Evolutionary conservation across 2,797 vertebrate genomes (phyloP), one percentile per base, ranked within the genome.

Genomic region (Amazona finschi): DNA sequence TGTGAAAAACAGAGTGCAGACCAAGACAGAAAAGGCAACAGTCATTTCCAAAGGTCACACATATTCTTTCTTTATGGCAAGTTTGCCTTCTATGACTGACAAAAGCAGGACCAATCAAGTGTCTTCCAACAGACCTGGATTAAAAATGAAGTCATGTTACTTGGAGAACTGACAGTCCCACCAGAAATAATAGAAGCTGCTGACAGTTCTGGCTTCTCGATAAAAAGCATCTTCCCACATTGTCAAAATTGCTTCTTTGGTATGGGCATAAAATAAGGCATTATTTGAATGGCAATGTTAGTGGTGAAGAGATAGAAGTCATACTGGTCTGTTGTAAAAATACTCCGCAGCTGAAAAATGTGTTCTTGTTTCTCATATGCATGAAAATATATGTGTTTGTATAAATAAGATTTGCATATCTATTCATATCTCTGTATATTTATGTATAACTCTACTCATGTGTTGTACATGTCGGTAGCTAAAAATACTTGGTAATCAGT

Each of bases 121-220:
- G 64, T 76, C 94, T 88, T 88, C 85, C 58, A 47, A 43, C 43
- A 88, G 62, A 86, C 61, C 77, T 79, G 86, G 64, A 81, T 90
- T 91, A 94, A 81, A 91, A 95, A 91, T 75, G 72, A 96, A 93
- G 79, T 89, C 72, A 38, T 81, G 64, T 84, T 93, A 69, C 73
- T 81, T 87, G 77, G 90, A 91, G 93, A 91, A 82, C 81, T 90
- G 94, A 60, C 90, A 93, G 94, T 78, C 91, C 79, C 77, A 82
- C 83, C 81, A 94, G 82, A 71, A 93, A 91, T 95, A 90, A 91
- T 70, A 87, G 77, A 81, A 81, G 71, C 85, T 94, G 90, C 70
- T 85, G 91, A 82, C 85, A 84, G 93, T 70, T 93, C 90, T 84
- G 71, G 70, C 77, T 94, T 91, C 62, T 52, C 12, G 50, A 84